Conservation (phyloP, 2,888 invertebrate species). For the Pheosia gnoma region DNA sequence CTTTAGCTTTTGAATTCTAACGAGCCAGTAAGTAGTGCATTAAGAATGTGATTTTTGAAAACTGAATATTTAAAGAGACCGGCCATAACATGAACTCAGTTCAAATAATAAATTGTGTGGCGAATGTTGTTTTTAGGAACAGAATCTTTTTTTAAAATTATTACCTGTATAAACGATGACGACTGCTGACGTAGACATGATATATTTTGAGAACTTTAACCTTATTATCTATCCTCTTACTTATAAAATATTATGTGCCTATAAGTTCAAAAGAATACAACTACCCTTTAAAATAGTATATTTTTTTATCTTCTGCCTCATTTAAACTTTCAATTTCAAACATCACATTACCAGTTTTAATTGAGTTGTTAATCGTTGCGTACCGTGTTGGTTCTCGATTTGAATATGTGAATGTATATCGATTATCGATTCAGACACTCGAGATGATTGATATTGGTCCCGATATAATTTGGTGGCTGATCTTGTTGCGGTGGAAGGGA, state of each 20-base stretch:
- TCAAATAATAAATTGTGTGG: background rate
- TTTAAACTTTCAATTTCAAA: constrained; percentile 27
- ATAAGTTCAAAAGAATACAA: no score
- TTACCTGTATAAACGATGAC: no score
- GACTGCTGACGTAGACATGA: no score
- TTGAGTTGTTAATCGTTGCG: constrained; percentile 55
- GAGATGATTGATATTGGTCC: constrained; percentile 72
- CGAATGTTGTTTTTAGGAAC: no score
- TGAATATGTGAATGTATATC: constrained; percentile 62
- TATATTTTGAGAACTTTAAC: no score
- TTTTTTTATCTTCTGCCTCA: constrained; percentile 16
- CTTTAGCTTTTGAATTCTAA: constrained; percentile 47
- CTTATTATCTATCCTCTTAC: no score
- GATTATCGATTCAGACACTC: constrained; percentile 63
- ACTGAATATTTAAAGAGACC: background rate
- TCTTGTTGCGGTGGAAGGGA: constrained; percentile 56
- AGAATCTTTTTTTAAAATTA: no score
- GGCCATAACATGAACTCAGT: background rate
- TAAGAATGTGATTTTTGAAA: constrained; percentile 5
- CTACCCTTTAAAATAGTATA: no score
- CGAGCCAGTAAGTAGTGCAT: constrained; percentile 15
- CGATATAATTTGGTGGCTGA: constrained; percentile 58
- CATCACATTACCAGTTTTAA: constrained; percentile 52
- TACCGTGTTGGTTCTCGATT: constrained; percentile 57
- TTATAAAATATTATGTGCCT: no score